Conservation (phyloP, 2,888 invertebrate genomes). For the Trissonchulus sp. region DNA sequence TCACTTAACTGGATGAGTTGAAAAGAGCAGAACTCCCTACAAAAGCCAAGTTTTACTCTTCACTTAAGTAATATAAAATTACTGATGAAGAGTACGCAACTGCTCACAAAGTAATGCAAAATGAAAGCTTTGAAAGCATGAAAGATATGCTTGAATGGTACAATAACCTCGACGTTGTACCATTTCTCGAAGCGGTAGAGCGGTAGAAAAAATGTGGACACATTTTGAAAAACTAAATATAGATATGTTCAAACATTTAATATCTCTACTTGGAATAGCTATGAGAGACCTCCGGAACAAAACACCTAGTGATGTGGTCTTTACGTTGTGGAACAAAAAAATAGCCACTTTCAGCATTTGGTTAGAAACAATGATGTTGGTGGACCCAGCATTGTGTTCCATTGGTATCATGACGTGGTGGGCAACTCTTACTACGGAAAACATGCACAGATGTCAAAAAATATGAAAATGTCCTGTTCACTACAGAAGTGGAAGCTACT, state of each 20-base stretch:
- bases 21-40: not conserved
- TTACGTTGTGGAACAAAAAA: not conserved
- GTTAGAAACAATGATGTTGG: not conserved
- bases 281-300: slow-evolving; percentile 31
- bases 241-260: slow-evolving; percentile 29
- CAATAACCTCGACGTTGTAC: slow-evolving; percentile 32
- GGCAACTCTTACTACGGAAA: slow-evolving; percentile 15
- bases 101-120: not conserved
- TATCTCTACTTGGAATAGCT: slow-evolving; percentile 31
- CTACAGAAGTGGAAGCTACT: not conserved
- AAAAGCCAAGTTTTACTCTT: slow-evolving; percentile 3
- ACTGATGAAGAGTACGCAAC: slow-evolving; percentile 5
- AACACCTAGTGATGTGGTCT: slow-evolving; percentile 20
- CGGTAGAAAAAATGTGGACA: slow-evolving; percentile 35
- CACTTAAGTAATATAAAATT: not conserved
- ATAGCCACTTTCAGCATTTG: not conserved
- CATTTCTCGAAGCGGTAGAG: slow-evolving; percentile 36
- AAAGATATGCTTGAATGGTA: slow-evolving; percentile 29
- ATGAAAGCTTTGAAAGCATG: not conserved
- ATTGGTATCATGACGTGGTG: not conserved
- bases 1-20: not conserved
- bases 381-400: not conserved
- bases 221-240: slow-evolving; percentile 21
- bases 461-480: slow-evolving; percentile 5
- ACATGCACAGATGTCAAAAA: not conserved